Base-by-base conservation (phyloP, 2,113 vertebrate species). In the Epinephelus cyanopodus region DNA sequence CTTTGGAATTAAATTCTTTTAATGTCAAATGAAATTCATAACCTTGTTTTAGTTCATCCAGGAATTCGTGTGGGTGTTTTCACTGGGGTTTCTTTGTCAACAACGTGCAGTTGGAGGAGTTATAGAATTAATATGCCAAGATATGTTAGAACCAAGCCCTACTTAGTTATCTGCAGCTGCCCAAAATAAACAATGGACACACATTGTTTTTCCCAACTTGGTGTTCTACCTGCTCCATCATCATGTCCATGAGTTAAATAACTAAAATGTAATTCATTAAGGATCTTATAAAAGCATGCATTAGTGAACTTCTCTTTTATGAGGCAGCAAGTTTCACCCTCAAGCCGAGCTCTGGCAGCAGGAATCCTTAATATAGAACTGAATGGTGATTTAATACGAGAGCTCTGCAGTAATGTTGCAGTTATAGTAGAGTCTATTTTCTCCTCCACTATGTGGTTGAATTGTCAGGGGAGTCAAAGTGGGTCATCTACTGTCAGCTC, bases 391-490 rank as follows among this genome's bases (percentile, higher is more conserved):
- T 81, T 79, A 42, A 83, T 81, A 77, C 50, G 48, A 75, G 73
- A n/a, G 54, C 73, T 72, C 21, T 79, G 76, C 64, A 53, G 73
- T 74, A 56, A 65, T 53, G 57, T 11, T 79, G 74, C 64, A 23
- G 45, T 75, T 27, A 50, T 37, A 81, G 53, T 80, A 14, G 48
- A 71, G 65, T 67, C 72, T 3, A 2, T 79, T 84, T 77, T 68
- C 45, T 7, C 42, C 42, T 54, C 53, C 48, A 23, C 63, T 77
- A 54, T 74, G 54, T 56, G n/a, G 42, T 66, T 68, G 64, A 75
- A 65, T 83, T 80, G 77, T 84, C 73, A 23, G 53, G 74, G 50
- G 69, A 82, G 48, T 74, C 19, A 53, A 90, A 88, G 71, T 90
- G 82, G 87, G 85, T 85, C 88, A 88, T 66, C 29, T 39, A 23